Evolutionary conservation across 2,797 vertebrate genomes (phyloP), one percentile per base, ranked within the genome.

Genomic region (Rousettus madagascariensis): DNA sequence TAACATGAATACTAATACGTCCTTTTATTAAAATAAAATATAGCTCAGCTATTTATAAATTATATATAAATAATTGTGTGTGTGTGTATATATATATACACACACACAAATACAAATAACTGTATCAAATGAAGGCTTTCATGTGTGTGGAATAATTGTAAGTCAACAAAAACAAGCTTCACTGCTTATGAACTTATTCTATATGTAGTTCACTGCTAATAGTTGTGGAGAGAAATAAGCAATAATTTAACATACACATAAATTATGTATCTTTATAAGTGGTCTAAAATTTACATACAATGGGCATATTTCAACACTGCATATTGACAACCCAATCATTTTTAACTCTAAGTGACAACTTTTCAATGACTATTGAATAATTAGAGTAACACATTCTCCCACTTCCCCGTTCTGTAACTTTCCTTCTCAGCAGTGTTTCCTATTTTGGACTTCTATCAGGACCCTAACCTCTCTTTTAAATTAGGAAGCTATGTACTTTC

Each of bases 181-280:
- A 26, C 11, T 68, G 5, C 22, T 87, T 33, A 77, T 41, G 51
- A 86, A 75, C 41, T 85, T 90, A 59, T 49, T 66, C 95, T 24
- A 26, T 69, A 51, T 80, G 26, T 61, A 79, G 28, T 80, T 94
- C 26, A 79, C 36, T 86, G 83, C 4, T 96, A 96, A 74, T 94
- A 46, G 36, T 28, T 92, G 86, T 84, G 46, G 55, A 79, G 20
- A 75, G 9, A 5, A 77, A 61, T 78, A 85, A 94, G 61, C 72
- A 90, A 57, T 86, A 94, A 96, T 90, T 92, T 92, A 92, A 74
- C 46, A 19, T 51, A 90, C n/a, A 66, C 33, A 83, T 79, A 91
- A 86, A 74, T 57, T 11, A n/a, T 63, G 11, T 43, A 33, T 46
- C 68, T 87, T 61, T 72, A 28, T 43, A 72, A 84, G 30, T 68